A percentile compares a stretch with the other conserved stretches of the same genome.
Evolutionary conservation across 2,113 vertebrate genomes (phyloP).

Genomic region (Heterotilapia buettikoferi): DNA sequence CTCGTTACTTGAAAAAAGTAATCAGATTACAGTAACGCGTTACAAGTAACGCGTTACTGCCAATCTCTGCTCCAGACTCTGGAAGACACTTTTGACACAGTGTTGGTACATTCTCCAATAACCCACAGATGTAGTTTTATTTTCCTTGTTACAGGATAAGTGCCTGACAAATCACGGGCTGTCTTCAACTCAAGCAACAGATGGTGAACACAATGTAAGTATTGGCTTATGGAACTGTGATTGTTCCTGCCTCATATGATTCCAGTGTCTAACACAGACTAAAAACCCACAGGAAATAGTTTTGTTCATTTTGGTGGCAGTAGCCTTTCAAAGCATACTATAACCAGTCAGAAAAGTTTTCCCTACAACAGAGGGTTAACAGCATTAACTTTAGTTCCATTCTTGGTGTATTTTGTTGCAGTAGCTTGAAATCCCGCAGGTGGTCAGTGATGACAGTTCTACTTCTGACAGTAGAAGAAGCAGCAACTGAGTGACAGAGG

Average conservation of each 20-base stretch:
- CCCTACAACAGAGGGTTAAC: too few species aligned
- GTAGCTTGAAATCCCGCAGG: too few species aligned
- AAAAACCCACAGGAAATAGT: neutral
- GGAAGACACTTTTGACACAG: neutral
- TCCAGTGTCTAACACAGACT: neutral
- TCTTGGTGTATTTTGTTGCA: too few species aligned
- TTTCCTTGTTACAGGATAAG: neutral
- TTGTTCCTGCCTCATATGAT: neutral
- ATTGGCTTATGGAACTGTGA: neutral
- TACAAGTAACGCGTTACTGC: too few species aligned
- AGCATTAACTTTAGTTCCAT: too few species aligned
- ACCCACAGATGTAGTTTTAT: neutral
- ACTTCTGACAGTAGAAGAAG: neutral
- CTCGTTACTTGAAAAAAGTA: too few species aligned
- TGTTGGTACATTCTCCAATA: neutral
- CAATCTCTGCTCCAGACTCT: neutral
- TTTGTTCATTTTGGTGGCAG: neutral
- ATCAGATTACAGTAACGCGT: too few species aligned
- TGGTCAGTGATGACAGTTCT: neutral
- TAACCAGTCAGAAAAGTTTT: neutral
- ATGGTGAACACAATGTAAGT: neutral
- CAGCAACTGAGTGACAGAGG: neutral
- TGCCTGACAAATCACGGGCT: neutral
- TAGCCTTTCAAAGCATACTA: neutral
- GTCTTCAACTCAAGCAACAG: neutral